Evolutionary conservation across 2,797 vertebrate species (phyloP).

Genomic region (Urophycis tenuis): DNA sequence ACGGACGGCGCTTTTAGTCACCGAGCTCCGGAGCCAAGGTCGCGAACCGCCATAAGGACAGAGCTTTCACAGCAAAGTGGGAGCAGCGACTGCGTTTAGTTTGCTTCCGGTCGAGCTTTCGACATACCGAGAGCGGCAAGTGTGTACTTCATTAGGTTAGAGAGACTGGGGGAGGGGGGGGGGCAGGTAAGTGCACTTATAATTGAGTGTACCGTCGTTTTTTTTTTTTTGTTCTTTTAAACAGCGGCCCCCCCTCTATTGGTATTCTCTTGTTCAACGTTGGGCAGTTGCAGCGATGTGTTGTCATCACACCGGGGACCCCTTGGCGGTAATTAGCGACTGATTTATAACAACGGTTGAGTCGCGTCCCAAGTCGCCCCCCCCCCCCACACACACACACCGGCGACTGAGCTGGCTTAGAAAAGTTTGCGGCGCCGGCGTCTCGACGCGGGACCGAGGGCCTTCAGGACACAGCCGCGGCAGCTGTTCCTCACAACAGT

Average conservation of each 20-base stretch:
- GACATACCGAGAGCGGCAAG: slow-evolving; percentile 25
- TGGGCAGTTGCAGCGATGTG: background rate
- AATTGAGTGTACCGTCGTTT: slow-evolving; percentile 2
- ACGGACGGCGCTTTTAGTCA: slow-evolving; percentile 32
- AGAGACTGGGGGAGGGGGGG: slow-evolving; percentile 14
- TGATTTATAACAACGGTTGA: background rate
- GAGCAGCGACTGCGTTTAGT: slow-evolving; percentile 46
- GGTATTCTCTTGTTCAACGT: slow-evolving; percentile 4
- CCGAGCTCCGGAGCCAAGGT: background rate
- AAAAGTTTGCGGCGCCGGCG: background rate
- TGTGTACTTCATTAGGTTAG: slow-evolving; percentile 40
- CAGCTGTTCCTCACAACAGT: slow-evolving; percentile 50
- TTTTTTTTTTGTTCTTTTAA: background rate
- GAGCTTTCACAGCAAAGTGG: slow-evolving; percentile 55
- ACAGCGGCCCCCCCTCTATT: slow-evolving; percentile 8
- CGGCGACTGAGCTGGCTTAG: background rate
- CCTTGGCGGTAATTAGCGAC: background rate
- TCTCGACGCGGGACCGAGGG: background rate
- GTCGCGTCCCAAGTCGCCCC: background rate
- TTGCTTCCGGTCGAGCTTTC: slow-evolving; percentile 22
- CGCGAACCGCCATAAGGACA: slow-evolving; percentile 42
- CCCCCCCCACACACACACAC: too few relatives aligned
- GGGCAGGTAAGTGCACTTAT: slow-evolving; percentile 19
- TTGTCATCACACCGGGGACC: background rate
- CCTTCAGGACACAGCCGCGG: slow-evolving; percentile 15